phyloP scores from a whole-genome alignment of 2,888 invertebrate species.

The Scrobipalpa atriplicella region DNA sequence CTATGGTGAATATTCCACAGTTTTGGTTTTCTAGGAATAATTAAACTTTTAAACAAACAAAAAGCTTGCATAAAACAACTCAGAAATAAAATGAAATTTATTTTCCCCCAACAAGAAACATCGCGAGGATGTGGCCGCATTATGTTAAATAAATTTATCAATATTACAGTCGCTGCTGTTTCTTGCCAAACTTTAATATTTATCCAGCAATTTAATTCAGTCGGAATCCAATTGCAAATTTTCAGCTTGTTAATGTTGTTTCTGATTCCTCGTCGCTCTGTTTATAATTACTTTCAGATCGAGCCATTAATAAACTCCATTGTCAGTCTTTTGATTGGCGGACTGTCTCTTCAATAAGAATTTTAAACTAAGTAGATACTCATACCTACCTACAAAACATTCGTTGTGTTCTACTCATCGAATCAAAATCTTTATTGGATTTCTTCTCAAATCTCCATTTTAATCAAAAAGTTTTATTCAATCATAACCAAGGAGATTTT shows the following conservation, averaged over 20 bases:
- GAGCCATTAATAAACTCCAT: slow-evolving; percentile 16
- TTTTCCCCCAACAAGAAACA: not conserved
- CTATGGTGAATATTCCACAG: no score
- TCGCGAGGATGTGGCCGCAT: slow-evolving; percentile 17
- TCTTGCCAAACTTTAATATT: slow-evolving; percentile 22
- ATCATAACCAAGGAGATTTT: slow-evolving; percentile 12
- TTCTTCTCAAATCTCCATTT: not conserved
- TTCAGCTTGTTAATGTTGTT: slow-evolving; percentile 19
- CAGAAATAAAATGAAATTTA: slow-evolving; percentile 8
- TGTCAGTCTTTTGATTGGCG: slow-evolving; percentile 14
- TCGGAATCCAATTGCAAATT: slow-evolving; percentile 21
- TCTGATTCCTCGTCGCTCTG: not conserved
- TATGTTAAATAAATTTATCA: slow-evolving; percentile 25
- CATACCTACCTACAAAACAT: no score
- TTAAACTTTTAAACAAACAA: no score
- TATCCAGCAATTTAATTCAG: slow-evolving; percentile 21
- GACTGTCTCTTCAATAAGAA: not conserved
- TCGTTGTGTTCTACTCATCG: no score
- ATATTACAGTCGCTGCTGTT: slow-evolving; percentile 15
- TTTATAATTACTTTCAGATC: slow-evolving; percentile 21
- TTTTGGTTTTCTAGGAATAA: no score
- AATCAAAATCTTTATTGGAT: not conserved
- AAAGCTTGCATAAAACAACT: not conserved
- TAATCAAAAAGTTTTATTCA: slow-evolving; percentile 12
- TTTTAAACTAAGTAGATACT: no score